A percentile compares a stretch with the other conserved stretches of the same genome.
Evolutionary conservation across 2,113 vertebrate species (phyloP).

Genomic region (Bujurquina vittata): DNA sequence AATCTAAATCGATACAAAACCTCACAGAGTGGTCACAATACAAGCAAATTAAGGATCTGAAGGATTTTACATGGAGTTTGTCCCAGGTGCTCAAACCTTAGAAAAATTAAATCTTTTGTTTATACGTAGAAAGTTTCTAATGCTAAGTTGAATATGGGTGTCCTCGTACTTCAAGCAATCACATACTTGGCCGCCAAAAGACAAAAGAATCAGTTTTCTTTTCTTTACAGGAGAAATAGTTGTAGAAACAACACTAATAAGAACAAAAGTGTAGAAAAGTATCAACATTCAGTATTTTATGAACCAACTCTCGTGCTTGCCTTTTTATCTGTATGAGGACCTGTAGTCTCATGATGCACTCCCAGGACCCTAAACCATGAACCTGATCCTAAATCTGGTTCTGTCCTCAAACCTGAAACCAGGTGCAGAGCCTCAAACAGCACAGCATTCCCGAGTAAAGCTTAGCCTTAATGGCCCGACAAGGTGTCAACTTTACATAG

Average conservation of each 20-base stretch:
- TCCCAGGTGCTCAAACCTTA: not conserved
- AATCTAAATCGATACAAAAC: not conserved
- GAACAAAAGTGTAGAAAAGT: not conserved
- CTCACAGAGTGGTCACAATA: no score
- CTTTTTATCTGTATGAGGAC: not conserved
- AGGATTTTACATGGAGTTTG: not conserved
- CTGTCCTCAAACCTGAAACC: not conserved
- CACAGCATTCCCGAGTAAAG: no score
- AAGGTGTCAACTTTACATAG: not conserved
- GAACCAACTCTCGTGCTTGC: fast-evolving
- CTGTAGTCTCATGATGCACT: not conserved
- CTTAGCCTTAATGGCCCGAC: fast-evolving
- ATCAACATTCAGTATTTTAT: not conserved
- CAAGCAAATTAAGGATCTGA: not conserved
- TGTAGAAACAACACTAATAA: not conserved
- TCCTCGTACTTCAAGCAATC: not conserved
- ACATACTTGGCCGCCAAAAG: not conserved
- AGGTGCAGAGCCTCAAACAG: not conserved
- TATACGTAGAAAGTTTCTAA: not conserved
- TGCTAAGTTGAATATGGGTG: not conserved
- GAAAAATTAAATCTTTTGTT: no score
- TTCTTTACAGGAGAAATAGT: not conserved
- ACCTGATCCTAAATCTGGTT: not conserved
- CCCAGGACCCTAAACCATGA: not conserved
- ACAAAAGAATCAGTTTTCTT: not conserved